Evolutionary conservation across 2,888 invertebrate genomes (phyloP).

Genomic region (Tupiocoris notatus): DNA sequence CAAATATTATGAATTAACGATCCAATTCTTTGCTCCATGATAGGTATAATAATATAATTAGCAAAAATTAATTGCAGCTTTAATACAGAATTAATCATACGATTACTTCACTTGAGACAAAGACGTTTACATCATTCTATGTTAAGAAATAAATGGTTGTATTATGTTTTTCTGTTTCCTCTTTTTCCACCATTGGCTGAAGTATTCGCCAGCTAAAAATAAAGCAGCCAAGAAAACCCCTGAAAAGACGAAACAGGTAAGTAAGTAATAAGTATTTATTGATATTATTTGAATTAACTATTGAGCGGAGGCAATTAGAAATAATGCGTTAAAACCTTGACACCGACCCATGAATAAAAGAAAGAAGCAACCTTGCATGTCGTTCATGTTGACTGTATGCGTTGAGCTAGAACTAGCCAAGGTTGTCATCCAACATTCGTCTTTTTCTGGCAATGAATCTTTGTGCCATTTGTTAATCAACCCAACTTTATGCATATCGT

Average conservation of each 20-base stretch:
- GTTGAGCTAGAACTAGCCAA: slow-evolving; percentile 70
- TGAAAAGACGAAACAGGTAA: slow-evolving; percentile 53
- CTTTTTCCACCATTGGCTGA: slow-evolving; percentile 55
- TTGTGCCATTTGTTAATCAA: slow-evolving; percentile 79
- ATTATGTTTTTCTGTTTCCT: slow-evolving; percentile 56
- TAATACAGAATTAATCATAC: too few species aligned
- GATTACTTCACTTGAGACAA: too few species aligned
- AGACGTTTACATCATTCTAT: too few species aligned
- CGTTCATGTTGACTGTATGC: slow-evolving; percentile 82
- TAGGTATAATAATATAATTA: too few species aligned
- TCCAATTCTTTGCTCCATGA: too few species aligned
- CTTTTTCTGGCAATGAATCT: slow-evolving; percentile 72
- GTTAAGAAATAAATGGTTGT: slow-evolving; percentile 58
- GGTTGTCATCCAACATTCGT: slow-evolving; percentile 71
- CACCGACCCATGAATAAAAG: slow-evolving; percentile 72
- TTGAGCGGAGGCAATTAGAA: too few species aligned
- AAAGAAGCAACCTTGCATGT: slow-evolving; percentile 92
- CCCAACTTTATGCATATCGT: slow-evolving; percentile 79
- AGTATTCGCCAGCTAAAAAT: slow-evolving; percentile 57
- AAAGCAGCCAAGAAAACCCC: slow-evolving; percentile 57
- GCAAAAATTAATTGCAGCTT: too few species aligned
- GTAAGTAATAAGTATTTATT: slow-evolving; percentile 12
- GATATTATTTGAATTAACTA: too few species aligned
- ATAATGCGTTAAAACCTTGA: background rate
- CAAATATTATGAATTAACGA: too few species aligned